These are phyloP conservation scores for Tenualosa thibaudeaui DNA, from an alignment of 2,797 vertebrate species.

Conservation along the genomic window DNA sequence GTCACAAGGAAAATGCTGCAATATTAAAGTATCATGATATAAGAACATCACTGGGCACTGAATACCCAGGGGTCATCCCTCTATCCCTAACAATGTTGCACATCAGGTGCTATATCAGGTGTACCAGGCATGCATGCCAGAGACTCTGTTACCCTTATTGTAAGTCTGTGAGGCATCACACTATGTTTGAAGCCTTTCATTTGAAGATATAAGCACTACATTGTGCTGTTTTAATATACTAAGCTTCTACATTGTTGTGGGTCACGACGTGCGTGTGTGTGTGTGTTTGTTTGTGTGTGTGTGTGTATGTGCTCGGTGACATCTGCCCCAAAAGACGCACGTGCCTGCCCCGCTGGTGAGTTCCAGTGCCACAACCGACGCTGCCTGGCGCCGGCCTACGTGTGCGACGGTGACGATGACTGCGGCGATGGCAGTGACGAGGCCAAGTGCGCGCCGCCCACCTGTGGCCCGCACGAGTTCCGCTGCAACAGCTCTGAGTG, in stretches of 20 bases:
- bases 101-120: too few relatives aligned
- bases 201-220: too few relatives aligned
- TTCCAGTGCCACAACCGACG: constrained; percentile 88
- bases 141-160: too few relatives aligned
- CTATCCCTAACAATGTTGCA: too few relatives aligned
- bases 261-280: background rate
- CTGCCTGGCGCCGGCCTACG: constrained; percentile 85
- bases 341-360: constrained; percentile 84
- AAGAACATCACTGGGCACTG: too few relatives aligned
- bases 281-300: constrained; percentile 7
- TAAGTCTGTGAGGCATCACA: too few relatives aligned
- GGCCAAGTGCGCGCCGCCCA: constrained; percentile 82
- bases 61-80: too few relatives aligned
- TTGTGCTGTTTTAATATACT: background rate
- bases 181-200: too few relatives aligned
- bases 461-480: constrained; percentile 88
- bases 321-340: constrained; percentile 63
- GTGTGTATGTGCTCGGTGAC: background rate
- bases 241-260: background rate
- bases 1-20: background rate
- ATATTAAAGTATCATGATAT: background rate
- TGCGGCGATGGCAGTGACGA: constrained; percentile 93
- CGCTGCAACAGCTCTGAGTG: constrained; percentile 90
- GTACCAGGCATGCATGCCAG: too few relatives aligned
- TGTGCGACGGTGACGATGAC: constrained; percentile 90